Evolutionary conservation across 2,888 invertebrate genomes (phyloP).

Genomic region (Hyalella azteca): DNA sequence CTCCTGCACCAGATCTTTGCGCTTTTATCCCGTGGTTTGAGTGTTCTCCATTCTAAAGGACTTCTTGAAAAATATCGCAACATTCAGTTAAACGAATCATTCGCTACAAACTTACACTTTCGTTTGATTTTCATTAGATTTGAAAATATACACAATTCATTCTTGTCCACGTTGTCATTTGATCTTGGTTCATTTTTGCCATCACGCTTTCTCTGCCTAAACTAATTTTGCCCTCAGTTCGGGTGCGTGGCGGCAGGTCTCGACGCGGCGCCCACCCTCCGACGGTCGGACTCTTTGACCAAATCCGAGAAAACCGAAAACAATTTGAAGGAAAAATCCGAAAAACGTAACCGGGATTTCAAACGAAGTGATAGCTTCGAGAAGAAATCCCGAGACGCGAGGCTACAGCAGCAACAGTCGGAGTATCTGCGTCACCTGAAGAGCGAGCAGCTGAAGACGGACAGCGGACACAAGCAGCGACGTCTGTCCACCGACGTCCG

Average conservation of each 20-base stretch:
- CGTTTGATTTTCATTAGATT: no score
- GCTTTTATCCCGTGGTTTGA: no score
- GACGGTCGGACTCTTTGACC: slow-evolving; percentile 71
- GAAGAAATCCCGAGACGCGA: slow-evolving; percentile 47
- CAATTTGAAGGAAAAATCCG: slow-evolving; percentile 67
- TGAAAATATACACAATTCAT: no score
- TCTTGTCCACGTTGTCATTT: no score
- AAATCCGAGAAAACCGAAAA: slow-evolving; percentile 80
- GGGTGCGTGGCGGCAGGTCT: slow-evolving; percentile 18
- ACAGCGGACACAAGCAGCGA: slow-evolving; percentile 41
- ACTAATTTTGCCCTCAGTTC: background rate
- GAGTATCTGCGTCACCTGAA: background rate
- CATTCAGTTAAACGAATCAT: no score
- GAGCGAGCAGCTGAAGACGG: slow-evolving; percentile 35
- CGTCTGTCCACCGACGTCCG: slow-evolving; percentile 46
- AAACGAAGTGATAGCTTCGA: slow-evolving; percentile 68
- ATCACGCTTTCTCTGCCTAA: no score
- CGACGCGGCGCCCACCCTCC: slow-evolving; percentile 59
- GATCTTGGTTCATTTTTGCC: no score
- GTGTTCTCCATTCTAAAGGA: no score
- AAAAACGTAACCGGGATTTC: slow-evolving; percentile 61
- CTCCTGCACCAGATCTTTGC: no score
- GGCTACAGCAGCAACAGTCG: slow-evolving; percentile 29
- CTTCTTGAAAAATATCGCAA: no score
- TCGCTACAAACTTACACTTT: no score